Conservation (phyloP, 2,888 invertebrate species). For the Stenodema calcarata region DNA sequence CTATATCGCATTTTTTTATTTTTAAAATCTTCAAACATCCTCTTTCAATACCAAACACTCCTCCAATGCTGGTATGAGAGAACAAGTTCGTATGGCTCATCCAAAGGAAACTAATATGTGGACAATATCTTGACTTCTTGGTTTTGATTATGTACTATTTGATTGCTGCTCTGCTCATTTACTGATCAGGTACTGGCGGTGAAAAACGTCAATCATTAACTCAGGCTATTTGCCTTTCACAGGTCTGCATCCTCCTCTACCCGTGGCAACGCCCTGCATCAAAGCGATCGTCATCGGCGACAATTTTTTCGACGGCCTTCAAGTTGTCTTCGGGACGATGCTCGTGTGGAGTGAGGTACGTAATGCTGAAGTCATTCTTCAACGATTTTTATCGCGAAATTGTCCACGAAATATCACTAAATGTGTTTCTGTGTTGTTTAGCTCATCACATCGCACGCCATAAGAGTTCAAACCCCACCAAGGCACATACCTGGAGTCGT, state of each 20-base stretch:
- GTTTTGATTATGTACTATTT: too few relatives aligned
- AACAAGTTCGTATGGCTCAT: too few relatives aligned
- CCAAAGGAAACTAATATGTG: too few relatives aligned
- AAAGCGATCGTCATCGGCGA: slow-evolving; percentile 99
- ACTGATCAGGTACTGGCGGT: background rate
- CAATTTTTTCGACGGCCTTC: slow-evolving; percentile 98
- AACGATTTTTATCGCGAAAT: too few relatives aligned
- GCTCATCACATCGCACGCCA: slow-evolving; percentile 97
- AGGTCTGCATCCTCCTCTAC: slow-evolving; percentile 87
- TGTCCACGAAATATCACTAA: too few relatives aligned
- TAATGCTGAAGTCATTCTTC: too few relatives aligned
- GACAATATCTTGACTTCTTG: too few relatives aligned
- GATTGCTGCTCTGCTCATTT: too few relatives aligned
- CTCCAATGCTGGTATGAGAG: too few relatives aligned
- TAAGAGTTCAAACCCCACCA: slow-evolving; percentile 97
- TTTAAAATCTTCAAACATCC: too few relatives aligned
- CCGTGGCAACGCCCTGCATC: slow-evolving; percentile 95
- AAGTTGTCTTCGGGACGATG: slow-evolving; percentile 98
- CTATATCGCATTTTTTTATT: too few relatives aligned
- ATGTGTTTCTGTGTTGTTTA: slow-evolving; percentile 60
- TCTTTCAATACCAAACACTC: too few relatives aligned
- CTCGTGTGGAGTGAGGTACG: slow-evolving; percentile 98
- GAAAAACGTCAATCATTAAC: background rate
- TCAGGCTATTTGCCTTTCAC: slow-evolving; percentile 55
- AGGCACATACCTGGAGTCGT: slow-evolving; percentile 97